These are phyloP conservation scores for Pinctada fucata DNA, from an alignment of 2,888 invertebrate genomes.

Conservation along the genomic window DNA sequence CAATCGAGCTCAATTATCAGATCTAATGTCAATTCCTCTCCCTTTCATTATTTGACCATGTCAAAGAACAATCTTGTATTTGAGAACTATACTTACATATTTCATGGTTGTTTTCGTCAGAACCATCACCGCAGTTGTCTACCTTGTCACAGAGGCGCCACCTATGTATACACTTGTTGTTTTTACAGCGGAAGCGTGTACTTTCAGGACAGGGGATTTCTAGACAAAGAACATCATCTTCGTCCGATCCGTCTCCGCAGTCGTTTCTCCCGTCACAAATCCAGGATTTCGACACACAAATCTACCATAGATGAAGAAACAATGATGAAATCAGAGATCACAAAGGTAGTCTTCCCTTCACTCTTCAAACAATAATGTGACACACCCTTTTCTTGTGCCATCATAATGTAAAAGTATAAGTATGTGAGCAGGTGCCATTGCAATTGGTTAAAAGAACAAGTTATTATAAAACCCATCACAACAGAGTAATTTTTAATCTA, in stretches of 20 bases:
- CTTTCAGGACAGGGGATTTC: conserved; percentile 58
- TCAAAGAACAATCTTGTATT: not conserved
- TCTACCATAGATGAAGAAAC: conserved; percentile 77
- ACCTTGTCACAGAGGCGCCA: conserved; percentile 87
- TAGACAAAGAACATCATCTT: conserved; percentile 64
- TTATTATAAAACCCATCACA: no score
- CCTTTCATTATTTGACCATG: no score
- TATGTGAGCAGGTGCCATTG: no score
- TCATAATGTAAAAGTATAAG: no score
- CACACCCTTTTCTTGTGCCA: no score
- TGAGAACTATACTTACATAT: conserved; percentile 54
- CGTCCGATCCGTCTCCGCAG: conserved; percentile 76
- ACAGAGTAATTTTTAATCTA: no score
- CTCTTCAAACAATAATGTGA: no score
- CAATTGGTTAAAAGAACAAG: no score
- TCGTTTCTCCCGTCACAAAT: conserved; percentile 74
- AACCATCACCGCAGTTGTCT: conserved; percentile 87
- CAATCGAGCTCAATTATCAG: no score
- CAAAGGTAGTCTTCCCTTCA: no score
- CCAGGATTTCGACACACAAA: conserved; percentile 79
- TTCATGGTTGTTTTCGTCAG: conserved; percentile 68
- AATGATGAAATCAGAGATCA: not conserved
- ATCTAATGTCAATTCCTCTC: no score
- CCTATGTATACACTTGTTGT: conserved; percentile 69
- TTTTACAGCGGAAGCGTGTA: conserved; percentile 69